phyloP scores from a whole-genome alignment of 2,888 invertebrate genomes.

The Syritta pipiens region DNA sequence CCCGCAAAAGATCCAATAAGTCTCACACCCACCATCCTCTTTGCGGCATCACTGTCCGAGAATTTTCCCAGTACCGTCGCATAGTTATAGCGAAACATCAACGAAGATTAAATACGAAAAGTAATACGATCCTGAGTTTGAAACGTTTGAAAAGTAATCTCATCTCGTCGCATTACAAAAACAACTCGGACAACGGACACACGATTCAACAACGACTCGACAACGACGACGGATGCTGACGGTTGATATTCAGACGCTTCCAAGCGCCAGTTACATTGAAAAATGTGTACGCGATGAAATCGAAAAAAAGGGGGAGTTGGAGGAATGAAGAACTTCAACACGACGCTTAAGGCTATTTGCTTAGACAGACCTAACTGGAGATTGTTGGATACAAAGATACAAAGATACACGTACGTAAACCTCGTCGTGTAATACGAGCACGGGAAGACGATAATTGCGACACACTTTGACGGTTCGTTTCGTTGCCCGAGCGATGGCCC shows the following conservation, averaged over 20 bases:
- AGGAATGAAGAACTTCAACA: background rate
- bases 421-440: slow-evolving; percentile 10
- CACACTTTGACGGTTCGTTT: slow-evolving; percentile 37
- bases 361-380: slow-evolving; percentile 11
- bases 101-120: slow-evolving; percentile 42
- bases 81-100: slow-evolving; percentile 21
- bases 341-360: slow-evolving; percentile 13
- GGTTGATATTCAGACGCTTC: background rate
- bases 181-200: slow-evolving; percentile 17
- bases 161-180: slow-evolving; percentile 26
- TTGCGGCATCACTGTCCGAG: slow-evolving; percentile 9
- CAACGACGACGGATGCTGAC: background rate
- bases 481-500: too few species aligned
- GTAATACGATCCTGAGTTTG: slow-evolving; percentile 44
- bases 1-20: too few species aligned
- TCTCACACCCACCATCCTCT: too few species aligned
- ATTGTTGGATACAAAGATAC: slow-evolving; percentile 3
- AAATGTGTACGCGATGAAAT: background rate
- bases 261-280: too few species aligned
- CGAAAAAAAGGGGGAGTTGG: background rate
- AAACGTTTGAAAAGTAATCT: slow-evolving; percentile 46
- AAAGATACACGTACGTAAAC: slow-evolving; percentile 3
- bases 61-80: background rate
- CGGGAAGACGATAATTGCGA: slow-evolving; percentile 33
- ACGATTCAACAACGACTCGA: slow-evolving; percentile 18